Base-by-base conservation (phyloP, 1,140 invertebrate species). In the Belonocnema kinseyi region DNA sequence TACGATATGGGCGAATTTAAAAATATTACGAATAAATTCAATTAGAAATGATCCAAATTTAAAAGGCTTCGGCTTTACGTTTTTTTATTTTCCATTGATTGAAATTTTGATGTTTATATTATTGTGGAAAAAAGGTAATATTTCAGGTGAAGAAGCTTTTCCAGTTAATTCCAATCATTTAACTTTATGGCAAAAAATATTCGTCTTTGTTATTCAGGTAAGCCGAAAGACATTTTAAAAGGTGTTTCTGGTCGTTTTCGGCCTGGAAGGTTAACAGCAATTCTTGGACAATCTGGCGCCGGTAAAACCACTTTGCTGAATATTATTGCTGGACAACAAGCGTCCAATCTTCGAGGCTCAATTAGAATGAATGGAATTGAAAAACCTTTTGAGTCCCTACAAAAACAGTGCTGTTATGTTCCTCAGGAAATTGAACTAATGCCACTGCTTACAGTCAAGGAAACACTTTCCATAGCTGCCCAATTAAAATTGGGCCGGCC, bases 301-400 rank as follows among this genome's bases (percentile, higher is more conserved):
- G 96, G 96, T n/a, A 97, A 97, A 88, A 95, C 94, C n/a, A 95
- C 95, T 5, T 90, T 96, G 13, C 92, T 96, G 87, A 95, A 95
- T 82, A 94, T 95, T 50, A 76, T 94, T 40, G 91, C 93, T 8
- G 93, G 92, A 1, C n/a, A 82, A 1, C 81, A 77, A 79, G 70
- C n/a, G 1, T 21, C 53, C 0, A 84, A 81, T 1, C 50, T 83
- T 50, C 83, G 71, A 56, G 83, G 88, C 0, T 78, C 73, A 1
- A 83, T 89, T 40, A 81, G 61, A 1, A 19, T 89, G 0, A 90
- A 90, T 74, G 85, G 83, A 10, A 53, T 75, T 6, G 51, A 79
- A 58, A 76, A 52, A 13, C 19, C 79, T 53, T 51, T 73, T 10
- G 71, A 77, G 11, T 73, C 0, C 6, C 94, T 94, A 81, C 91